Conservation (phyloP, 1,140 invertebrate species). For the Atta texana region DNA sequence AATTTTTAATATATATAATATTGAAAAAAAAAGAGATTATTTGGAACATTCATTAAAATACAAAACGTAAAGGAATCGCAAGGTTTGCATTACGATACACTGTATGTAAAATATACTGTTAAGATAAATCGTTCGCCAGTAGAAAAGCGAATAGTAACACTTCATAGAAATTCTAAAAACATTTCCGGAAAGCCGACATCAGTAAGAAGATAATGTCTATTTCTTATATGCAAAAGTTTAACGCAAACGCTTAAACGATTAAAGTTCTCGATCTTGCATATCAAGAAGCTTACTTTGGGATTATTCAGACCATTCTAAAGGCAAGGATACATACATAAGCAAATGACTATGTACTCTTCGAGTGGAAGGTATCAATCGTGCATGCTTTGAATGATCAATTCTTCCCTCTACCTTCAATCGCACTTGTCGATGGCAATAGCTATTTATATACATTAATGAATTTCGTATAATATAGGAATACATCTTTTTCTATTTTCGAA, state of each 20-base stretch:
- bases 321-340: not conserved
- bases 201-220: not conserved
- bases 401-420: no score
- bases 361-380: not conserved
- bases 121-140: not conserved
- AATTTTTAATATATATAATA: not conserved
- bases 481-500: not conserved
- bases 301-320: not conserved
- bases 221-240: constrained; percentile 15
- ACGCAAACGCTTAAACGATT: constrained; percentile 25
- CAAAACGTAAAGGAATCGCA: not conserved
- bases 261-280: not conserved
- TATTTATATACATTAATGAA: constrained; percentile 8
- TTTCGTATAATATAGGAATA: not conserved
- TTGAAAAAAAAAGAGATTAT: constrained; percentile 14
- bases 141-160: not conserved
- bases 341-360: not conserved
- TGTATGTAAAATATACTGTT: not conserved
- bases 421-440: not conserved
- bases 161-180: not conserved
- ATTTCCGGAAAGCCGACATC: not conserved
- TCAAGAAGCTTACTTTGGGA: constrained; percentile 7
- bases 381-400: constrained; percentile 10
- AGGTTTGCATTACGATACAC: not conserved
- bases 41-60: not conserved